Conservation (phyloP, 1,140 invertebrate genomes). For the Leptestheria dahalacensis region DNA sequence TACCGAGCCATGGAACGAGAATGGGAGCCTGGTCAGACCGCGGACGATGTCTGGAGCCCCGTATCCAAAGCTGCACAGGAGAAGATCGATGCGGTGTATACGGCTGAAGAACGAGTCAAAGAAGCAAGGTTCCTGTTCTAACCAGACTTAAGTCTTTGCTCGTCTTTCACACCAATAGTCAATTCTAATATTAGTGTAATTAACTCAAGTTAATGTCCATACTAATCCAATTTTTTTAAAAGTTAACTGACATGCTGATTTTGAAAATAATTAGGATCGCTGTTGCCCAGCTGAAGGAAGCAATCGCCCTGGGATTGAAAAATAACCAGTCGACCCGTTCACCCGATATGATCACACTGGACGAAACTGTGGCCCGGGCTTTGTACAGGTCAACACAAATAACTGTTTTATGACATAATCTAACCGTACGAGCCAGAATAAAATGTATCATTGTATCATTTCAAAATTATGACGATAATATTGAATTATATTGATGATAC, state of each 20-base stretch:
- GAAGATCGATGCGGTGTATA: conserved; percentile 9
- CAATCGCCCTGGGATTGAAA: conserved; percentile 8
- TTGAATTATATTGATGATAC: too few relatives aligned
- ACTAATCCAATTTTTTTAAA: too few relatives aligned
- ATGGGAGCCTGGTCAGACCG: conserved; percentile 8
- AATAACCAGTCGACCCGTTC: conserved; percentile 2
- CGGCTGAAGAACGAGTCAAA: conserved; percentile 2
- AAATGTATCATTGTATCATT: too few relatives aligned
- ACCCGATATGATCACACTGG: conserved; percentile 12
- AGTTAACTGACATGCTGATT: too few relatives aligned
- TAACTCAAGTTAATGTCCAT: too few relatives aligned
- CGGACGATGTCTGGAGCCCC: conserved; percentile 1
- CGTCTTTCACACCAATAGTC: too few relatives aligned
- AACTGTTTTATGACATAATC: too few relatives aligned
- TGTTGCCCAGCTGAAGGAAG: conserved; percentile 12
- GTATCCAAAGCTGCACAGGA: conserved; percentile 2
- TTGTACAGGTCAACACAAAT: conserved; percentile 3
- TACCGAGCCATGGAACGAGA: conserved; percentile 4
- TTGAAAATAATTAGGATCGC: conserved; percentile 3
- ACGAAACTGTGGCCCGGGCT: conserved; percentile 10
- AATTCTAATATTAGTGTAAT: too few relatives aligned
- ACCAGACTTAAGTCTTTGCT: too few relatives aligned
- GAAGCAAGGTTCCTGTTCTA: conserved; percentile 1
- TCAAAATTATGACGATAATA: too few relatives aligned
- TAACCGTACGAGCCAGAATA: too few relatives aligned